Conservation (phyloP, 2,797 vertebrate species). For the Paedocypris micromegethes region DNA sequence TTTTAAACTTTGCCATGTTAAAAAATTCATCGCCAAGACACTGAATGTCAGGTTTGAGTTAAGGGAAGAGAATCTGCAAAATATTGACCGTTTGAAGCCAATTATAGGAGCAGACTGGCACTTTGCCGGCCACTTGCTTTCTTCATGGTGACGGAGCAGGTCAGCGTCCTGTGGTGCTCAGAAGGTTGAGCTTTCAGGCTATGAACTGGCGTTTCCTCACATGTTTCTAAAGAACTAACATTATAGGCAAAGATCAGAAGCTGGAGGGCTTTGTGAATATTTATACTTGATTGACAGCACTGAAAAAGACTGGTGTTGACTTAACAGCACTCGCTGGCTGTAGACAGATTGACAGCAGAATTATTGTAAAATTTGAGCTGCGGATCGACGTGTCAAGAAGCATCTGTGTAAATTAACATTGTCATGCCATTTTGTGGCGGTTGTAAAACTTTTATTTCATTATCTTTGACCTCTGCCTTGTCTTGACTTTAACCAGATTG, state of each 20-base stretch:
- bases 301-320: conserved; percentile 7
- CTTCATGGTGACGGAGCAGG: conserved; percentile 14
- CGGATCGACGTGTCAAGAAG: conserved; percentile 1
- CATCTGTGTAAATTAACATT: no score
- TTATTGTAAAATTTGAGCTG: background rate
- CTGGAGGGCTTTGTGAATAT: conserved; percentile 20
- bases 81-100: conserved; percentile 68
- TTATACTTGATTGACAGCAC: conserved; percentile 12
- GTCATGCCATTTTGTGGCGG: no score
- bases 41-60: conserved; percentile 52
- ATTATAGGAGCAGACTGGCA: conserved; percentile 61
- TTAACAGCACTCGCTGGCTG: conserved; percentile 1
- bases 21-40: conserved; percentile 1
- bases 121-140: conserved; percentile 36
- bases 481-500: no score
- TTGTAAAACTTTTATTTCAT: no score
- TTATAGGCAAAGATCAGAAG: conserved; percentile 49
- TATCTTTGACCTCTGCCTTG: no score
- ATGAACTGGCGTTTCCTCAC: conserved; percentile 3
- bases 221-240: conserved; percentile 37
- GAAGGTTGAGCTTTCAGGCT: conserved; percentile 18
- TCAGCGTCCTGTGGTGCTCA: conserved; percentile 6
- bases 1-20: conserved; percentile 23
- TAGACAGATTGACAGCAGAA: conserved; percentile 4
- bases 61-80: conserved; percentile 55